Conservation (phyloP, 1,140 invertebrate species). For the Drosophila lacertosa region DNA sequence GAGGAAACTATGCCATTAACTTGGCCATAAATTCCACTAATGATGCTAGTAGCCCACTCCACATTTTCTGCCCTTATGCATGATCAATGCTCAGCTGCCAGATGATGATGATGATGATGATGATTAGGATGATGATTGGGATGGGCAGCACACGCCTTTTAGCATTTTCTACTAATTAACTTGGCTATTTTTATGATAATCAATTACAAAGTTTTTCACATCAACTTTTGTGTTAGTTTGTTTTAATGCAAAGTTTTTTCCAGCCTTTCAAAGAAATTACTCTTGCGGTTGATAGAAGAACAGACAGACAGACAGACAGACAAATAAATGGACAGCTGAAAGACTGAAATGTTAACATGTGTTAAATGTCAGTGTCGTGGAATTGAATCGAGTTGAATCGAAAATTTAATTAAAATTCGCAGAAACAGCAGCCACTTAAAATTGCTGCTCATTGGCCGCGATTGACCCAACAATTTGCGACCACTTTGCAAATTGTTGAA, state of each 20-base stretch:
- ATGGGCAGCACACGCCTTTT: conserved; percentile 10
- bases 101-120: conserved; percentile 16
- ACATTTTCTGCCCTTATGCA: conserved; percentile 19
- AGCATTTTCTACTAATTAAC: conserved; percentile 59
- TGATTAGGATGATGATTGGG: conserved; percentile 1
- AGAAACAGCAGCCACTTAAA: conserved; percentile 59
- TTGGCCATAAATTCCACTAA: conserved; percentile 58
- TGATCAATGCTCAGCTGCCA: conserved; percentile 53
- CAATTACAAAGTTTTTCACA: conserved; percentile 70
- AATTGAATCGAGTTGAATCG: conserved; percentile 50
- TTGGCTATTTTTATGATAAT: conserved; percentile 72
- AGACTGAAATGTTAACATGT: conserved; percentile 53
- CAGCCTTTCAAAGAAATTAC: conserved; percentile 57
- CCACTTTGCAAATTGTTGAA: conserved; percentile 64
- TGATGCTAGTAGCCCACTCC: conserved; percentile 40
- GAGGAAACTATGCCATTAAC: conserved; percentile 66
- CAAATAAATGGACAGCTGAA: conserved; percentile 44
- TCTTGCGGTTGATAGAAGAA: conserved; percentile 23
- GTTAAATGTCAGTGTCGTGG: conserved; percentile 53
- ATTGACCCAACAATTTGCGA: conserved; percentile 29
- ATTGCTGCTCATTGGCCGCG: conserved; percentile 23
- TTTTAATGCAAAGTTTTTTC: conserved; percentile 14
- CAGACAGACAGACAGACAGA: conserved; percentile 40
- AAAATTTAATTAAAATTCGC: conserved; percentile 42
- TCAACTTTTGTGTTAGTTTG: conserved; percentile 56